These are phyloP conservation scores for Gadopsis marmoratus DNA, from an alignment of 2,797 vertebrate species.

Conservation along the genomic window DNA sequence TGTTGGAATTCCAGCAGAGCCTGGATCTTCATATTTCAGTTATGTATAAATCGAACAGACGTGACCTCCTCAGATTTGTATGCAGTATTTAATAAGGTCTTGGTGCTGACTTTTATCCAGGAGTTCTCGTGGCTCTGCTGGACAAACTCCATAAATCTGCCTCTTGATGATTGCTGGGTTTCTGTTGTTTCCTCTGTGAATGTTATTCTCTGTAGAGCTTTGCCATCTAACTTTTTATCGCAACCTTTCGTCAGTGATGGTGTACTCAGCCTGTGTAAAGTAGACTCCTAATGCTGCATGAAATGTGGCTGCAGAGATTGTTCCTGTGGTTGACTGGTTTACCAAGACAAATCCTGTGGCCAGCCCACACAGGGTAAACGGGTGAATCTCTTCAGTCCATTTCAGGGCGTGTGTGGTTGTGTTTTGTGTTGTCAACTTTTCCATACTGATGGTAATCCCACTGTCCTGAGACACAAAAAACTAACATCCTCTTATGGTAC, in stretches of 20 bases:
- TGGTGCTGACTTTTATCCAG: background rate
- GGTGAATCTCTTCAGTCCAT: slow-evolving; percentile 68
- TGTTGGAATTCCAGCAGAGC: slow-evolving; percentile 60
- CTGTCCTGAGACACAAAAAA: slow-evolving; percentile 27
- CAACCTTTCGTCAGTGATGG: slow-evolving; percentile 34
- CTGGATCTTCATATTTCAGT: slow-evolving; percentile 23
- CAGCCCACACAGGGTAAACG: slow-evolving; percentile 9
- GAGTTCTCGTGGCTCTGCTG: slow-evolving; percentile 57
- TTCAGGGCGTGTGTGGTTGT: slow-evolving; percentile 55
- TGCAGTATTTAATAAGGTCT: background rate
- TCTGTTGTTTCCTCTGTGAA: slow-evolving; percentile 56
- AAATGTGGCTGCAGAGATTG: slow-evolving; percentile 74
- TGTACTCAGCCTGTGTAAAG: slow-evolving; percentile 35
- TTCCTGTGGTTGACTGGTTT: slow-evolving; percentile 48
- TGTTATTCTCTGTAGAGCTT: slow-evolving; percentile 54
- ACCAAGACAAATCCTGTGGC: slow-evolving; percentile 38
- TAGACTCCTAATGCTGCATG: slow-evolving; percentile 54
- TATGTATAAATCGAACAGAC: slow-evolving; percentile 22
- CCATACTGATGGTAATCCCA: slow-evolving; percentile 36
- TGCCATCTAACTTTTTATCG: slow-evolving; percentile 37
- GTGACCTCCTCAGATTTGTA: slow-evolving; percentile 18
- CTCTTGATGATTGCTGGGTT: slow-evolving; percentile 45
- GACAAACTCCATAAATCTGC: slow-evolving; percentile 48
- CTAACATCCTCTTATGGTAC: slow-evolving; percentile 32
- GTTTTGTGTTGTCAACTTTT: slow-evolving; percentile 37